phyloP scores from a whole-genome alignment of 2,797 vertebrate genomes.

The Sebastiscus albofasciatus region DNA sequence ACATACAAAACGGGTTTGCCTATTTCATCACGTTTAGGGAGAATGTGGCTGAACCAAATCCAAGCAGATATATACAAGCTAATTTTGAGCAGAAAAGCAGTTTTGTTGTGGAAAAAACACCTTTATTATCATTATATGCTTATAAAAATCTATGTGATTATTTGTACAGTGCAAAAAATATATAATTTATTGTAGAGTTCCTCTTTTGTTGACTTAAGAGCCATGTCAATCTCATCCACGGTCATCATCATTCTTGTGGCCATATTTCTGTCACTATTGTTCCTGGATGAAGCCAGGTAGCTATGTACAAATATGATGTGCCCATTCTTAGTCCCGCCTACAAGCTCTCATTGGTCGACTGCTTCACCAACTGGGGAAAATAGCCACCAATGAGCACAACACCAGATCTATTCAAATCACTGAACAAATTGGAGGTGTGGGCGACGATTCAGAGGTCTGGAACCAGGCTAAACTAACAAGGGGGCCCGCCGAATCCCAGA shows the following conservation, averaged over 20 bases:
- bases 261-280: background rate
- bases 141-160: background rate
- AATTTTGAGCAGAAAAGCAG: background rate
- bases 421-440: background rate
- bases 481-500: background rate
- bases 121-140: background rate
- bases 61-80: background rate
- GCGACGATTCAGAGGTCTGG: slow-evolving; percentile 12
- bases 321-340: background rate
- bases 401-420: background rate
- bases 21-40: background rate
- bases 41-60: background rate
- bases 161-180: background rate
- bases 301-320: background rate
- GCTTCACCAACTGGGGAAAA: background rate
- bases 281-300: background rate
- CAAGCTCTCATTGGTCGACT: background rate
- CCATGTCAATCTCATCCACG: background rate
- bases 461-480: background rate
- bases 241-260: background rate
- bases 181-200: background rate
- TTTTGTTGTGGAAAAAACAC: background rate
- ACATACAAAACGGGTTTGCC: background rate
- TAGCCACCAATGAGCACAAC: background rate
- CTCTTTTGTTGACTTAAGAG: background rate